Conservation (phyloP, 2,113 vertebrate genomes). For the Budorcas taxicolor region DNA sequence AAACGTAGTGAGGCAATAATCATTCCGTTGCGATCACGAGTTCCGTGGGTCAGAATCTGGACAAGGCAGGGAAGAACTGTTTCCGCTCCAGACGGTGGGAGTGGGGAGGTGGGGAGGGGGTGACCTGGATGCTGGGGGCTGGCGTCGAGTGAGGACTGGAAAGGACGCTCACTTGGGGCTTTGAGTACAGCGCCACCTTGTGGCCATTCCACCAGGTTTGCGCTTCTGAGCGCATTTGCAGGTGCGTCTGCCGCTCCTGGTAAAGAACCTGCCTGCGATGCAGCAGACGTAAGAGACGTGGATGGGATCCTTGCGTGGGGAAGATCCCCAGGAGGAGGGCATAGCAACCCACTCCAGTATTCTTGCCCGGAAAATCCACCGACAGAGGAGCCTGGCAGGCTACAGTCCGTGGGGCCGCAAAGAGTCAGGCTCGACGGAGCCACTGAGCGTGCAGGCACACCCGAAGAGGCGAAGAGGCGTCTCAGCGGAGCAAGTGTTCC, state of each 20-base stretch:
- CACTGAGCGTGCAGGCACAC: fast-evolving
- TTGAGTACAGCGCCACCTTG: no score
- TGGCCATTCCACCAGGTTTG: neutral
- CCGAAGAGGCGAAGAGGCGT: neutral
- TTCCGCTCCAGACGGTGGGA: neutral
- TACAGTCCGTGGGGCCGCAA: neutral
- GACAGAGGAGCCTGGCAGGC: neutral
- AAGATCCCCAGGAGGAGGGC: neutral
- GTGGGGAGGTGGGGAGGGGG: no score
- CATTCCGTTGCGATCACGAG: neutral
- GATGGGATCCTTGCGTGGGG: neutral
- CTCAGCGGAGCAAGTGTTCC: neutral
- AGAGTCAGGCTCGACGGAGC: neutral
- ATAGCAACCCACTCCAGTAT: neutral
- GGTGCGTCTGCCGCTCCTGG: neutral
- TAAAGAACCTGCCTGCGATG: neutral
- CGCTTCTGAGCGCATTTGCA: neutral
- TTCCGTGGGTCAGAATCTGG: neutral
- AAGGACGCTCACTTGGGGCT: neutral
- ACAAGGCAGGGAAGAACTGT: neutral
- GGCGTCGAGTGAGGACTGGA: neutral
- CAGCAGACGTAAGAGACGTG: neutral
- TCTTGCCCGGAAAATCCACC: neutral
- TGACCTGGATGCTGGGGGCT: neutral
- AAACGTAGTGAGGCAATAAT: no score